A percentile compares a stretch with the other conserved stretches of the same genome.
Conservation (phyloP, 2,113 vertebrate genomes). For the Notothenia coriiceps region DNA sequence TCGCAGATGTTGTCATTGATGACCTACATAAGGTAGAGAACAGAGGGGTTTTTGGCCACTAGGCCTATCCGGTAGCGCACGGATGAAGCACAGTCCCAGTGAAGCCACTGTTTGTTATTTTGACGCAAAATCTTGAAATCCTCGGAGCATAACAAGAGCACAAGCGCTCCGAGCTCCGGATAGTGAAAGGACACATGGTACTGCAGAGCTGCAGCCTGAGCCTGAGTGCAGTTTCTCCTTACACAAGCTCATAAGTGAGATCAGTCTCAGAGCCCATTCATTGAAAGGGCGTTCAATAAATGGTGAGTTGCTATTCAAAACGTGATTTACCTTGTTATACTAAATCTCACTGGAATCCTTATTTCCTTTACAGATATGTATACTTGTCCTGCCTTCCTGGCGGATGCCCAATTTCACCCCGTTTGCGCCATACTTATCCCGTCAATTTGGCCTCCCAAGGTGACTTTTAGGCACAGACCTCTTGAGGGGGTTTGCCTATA, state of each 20-base stretch:
- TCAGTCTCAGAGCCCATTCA: conserved; percentile 51
- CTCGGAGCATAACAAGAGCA: conserved; percentile 46
- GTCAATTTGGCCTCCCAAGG: conserved; percentile 81
- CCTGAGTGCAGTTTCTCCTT: conserved; percentile 49
- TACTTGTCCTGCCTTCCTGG: conserved; percentile 37
- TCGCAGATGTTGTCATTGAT: conserved; percentile 80
- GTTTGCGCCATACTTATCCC: conserved; percentile 77
- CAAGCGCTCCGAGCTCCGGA: conserved; percentile 29
- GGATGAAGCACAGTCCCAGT: conserved; percentile 29
- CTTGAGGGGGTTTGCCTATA: conserved; percentile 55
- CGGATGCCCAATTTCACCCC: conserved; percentile 48
- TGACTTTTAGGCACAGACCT: conserved; percentile 80
- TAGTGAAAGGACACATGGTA: conserved; percentile 62
- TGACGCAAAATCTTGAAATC: conserved; percentile 60
- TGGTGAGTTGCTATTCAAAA: conserved; percentile 48
- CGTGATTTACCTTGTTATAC: conserved; percentile 66
- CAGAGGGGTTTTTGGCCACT: conserved; percentile 34
- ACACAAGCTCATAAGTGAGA: conserved; percentile 51
- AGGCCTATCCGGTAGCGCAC: conserved; percentile 57
- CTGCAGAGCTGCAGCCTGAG: conserved; percentile 70
- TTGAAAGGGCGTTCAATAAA: conserved; percentile 60
- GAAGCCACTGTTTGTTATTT: conserved; percentile 39
- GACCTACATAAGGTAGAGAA: conserved; percentile 78
- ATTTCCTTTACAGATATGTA: conserved; percentile 27
- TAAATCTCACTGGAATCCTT: conserved; percentile 37